Evolutionary conservation across 2,113 vertebrate species (phyloP).

Genomic region (Cettia cetti): DNA sequence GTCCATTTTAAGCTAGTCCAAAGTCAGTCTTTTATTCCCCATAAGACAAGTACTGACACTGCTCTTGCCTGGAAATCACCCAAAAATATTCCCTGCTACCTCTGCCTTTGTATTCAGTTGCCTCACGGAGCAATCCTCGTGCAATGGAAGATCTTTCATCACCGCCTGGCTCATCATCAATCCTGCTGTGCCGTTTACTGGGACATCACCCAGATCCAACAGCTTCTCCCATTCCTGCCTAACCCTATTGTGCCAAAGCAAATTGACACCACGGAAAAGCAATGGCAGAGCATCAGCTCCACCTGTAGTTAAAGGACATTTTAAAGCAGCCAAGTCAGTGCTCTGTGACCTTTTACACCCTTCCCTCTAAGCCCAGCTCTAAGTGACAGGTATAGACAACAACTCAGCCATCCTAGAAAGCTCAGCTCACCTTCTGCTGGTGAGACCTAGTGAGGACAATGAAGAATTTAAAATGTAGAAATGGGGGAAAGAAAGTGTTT

Average conservation of each 20-base stretch:
- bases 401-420: neutral
- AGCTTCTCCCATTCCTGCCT: neutral
- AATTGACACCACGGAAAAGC: neutral
- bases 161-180: rapidly evolving
- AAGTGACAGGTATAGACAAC: neutral
- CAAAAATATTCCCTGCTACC: neutral
- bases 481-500: neutral
- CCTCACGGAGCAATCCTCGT: rapidly evolving
- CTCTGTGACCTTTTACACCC: neutral
- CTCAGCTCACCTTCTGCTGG: neutral
- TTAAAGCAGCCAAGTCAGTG: neutral
- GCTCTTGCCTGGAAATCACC: neutral
- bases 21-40: neutral
- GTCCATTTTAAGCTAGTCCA: neutral
- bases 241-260: neutral
- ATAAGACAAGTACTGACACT: neutral
- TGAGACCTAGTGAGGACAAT: neutral
- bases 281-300: neutral
- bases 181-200: neutral
- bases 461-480: neutral
- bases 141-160: neutral
- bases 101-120: neutral
- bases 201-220: neutral
- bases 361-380: neutral
- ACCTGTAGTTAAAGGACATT: neutral